Evolutionary conservation across 2,113 vertebrate genomes (phyloP), one percentile per base, ranked within the genome.

Genomic region (Laticauda laticaudata): DNA sequence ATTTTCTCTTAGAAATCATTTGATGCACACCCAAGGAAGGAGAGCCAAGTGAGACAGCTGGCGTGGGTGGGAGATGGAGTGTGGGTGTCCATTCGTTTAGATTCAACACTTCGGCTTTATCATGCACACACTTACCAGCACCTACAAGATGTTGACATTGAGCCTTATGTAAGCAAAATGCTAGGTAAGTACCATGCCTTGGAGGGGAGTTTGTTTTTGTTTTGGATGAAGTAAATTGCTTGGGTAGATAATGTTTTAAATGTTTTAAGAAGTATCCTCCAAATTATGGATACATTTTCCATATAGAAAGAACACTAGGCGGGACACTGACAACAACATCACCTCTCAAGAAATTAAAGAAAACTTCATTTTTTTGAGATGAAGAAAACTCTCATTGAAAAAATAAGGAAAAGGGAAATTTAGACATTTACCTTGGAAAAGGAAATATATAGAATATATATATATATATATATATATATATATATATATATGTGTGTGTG

Each of bases 121-220:
- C 98, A 99, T 0, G 98, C 98, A 0, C 98, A 99, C 96, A 99
- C 98, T 3, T 98, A 98, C 53, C 98, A 99, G 88, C 98, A 99
- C 92, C 97, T 99, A 7, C 98, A 99, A 96, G 98, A 99, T n/a
- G 98, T 99, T 85, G 98, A 99, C 97, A 99, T 99, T 56, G 98
- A 99, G 93, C 98, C 98, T 91, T 99, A 99, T 23, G 98, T 99
- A 92, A 99, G 98, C 98, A 99, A 99, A 97, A 99, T 99, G 98
- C 96, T 99, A 10, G 98, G 98, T 99, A 95, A 97, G 98, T 94
- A n/a, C 59, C 4, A 88, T 26, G 87, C 85, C 10, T 69, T 92
- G 29, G 43, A 87, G 34, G 5, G 29, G 29, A 69, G 29, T 29
- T 69, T 2, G 29, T 75, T 5, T 5, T 43, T 23, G 2, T 43